Conservation (phyloP, 2,888 invertebrate species). For the Drosophila melanosoma region DNA sequence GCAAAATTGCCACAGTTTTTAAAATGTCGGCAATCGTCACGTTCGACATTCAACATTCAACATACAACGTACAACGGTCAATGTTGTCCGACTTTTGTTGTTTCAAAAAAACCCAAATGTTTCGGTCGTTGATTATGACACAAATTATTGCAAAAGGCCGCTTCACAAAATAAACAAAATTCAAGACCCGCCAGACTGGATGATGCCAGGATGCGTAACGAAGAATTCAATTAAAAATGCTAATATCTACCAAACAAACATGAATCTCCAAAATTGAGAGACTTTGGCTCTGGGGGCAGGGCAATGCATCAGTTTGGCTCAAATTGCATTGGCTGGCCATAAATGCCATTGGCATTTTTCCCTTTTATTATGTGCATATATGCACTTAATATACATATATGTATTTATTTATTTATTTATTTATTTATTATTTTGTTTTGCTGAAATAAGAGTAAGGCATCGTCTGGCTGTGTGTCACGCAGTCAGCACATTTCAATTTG, state of each 20-base stretch:
- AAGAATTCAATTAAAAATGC: slow-evolving; percentile 67
- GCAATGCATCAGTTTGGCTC: slow-evolving; percentile 9
- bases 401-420: no score
- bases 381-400: slow-evolving; percentile 20
- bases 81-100: slow-evolving; percentile 18
- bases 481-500: slow-evolving; percentile 16
- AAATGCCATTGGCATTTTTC: slow-evolving; percentile 40
- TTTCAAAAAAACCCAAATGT: slow-evolving; percentile 34
- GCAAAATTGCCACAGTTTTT: slow-evolving; percentile 58
- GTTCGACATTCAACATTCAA: slow-evolving; percentile 36
- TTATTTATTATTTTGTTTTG: not conserved
- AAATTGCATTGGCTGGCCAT: slow-evolving; percentile 52
- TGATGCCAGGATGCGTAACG: slow-evolving; percentile 42
- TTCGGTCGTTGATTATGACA: slow-evolving; percentile 43
- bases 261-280: slow-evolving; percentile 15
- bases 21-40: slow-evolving; percentile 62
- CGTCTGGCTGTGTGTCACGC: slow-evolving; percentile 25
- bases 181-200: not conserved
- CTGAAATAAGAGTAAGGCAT: slow-evolving; percentile 19
- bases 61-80: slow-evolving; percentile 10
- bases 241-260: slow-evolving; percentile 45
- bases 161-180: slow-evolving; percentile 45
- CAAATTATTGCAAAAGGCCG: slow-evolving; percentile 29
- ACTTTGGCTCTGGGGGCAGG: slow-evolving; percentile 3
- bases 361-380: slow-evolving; percentile 35